phyloP scores from a whole-genome alignment of 2,797 vertebrate species.

The Gallirallus australis region DNA sequence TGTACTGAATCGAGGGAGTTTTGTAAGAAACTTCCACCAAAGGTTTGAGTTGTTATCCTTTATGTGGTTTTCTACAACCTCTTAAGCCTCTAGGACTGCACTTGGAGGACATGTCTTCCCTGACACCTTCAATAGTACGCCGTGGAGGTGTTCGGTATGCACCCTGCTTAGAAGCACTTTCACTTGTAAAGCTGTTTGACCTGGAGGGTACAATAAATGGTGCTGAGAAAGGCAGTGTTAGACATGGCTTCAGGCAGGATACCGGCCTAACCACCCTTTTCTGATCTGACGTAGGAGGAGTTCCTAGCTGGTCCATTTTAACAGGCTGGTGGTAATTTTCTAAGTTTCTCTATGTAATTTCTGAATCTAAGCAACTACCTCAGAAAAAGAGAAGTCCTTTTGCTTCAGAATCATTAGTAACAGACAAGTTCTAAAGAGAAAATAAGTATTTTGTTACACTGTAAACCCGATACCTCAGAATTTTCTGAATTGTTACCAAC shows the following conservation, averaged over 20 bases:
- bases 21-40: background rate
- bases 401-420: background rate
- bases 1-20: background rate
- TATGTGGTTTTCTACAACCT: background rate
- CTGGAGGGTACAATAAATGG: background rate
- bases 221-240: background rate
- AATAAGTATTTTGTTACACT: background rate
- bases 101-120: background rate
- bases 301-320: background rate
- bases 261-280: background rate
- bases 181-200: background rate
- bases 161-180: background rate
- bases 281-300: background rate
- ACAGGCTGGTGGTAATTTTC: background rate
- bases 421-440: background rate
- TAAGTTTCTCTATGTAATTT: background rate
- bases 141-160: background rate
- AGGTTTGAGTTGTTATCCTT: background rate
- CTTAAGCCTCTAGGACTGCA: background rate
- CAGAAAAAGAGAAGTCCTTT: background rate
- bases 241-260: background rate
- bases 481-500: background rate
- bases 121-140: background rate
- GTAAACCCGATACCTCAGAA: background rate
- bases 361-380: background rate